Evolutionary conservation across 2,888 invertebrate species (phyloP).

Genomic region (Pristionchus japonicus): DNA sequence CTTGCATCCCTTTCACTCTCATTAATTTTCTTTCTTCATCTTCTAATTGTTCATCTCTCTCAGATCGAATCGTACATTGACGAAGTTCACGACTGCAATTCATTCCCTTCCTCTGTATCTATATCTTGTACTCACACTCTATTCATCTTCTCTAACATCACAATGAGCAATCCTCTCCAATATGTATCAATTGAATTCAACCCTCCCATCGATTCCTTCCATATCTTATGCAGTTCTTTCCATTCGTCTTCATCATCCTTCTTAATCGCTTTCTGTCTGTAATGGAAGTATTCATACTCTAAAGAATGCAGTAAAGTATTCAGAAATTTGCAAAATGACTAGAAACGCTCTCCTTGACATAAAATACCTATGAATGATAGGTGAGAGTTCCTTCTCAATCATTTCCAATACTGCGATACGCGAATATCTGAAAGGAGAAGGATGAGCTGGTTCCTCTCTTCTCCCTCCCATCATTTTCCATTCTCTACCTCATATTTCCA

Average conservation of each 20-base stretch:
- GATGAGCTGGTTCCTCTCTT: neutral
- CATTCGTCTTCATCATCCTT: neutral
- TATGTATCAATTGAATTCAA: neutral
- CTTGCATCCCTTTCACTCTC: neutral
- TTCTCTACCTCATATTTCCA: neutral
- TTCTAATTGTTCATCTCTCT: neutral
- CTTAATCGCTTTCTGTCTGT: neutral
- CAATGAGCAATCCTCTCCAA: neutral
- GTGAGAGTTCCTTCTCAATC: neutral
- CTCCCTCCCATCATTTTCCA: neutral
- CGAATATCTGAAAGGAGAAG: neutral
- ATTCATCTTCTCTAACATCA: constrained; percentile 24
- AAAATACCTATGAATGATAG: neutral
- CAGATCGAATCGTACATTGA: constrained; percentile 17
- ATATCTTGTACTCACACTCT: neutral
- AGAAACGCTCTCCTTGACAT: neutral
- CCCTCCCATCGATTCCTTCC: neutral
- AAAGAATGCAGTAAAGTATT: too few relatives aligned
- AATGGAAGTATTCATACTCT: neutral
- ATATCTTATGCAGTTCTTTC: neutral
- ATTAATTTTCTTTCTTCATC: neutral
- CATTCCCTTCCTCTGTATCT: neutral
- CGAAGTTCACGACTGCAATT: constrained; percentile 27
- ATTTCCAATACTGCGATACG: neutral
- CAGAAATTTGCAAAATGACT: too few relatives aligned